These are phyloP conservation scores for Torymus texanus DNA, from an alignment of 2,888 invertebrate species.

Conservation along the genomic window DNA sequence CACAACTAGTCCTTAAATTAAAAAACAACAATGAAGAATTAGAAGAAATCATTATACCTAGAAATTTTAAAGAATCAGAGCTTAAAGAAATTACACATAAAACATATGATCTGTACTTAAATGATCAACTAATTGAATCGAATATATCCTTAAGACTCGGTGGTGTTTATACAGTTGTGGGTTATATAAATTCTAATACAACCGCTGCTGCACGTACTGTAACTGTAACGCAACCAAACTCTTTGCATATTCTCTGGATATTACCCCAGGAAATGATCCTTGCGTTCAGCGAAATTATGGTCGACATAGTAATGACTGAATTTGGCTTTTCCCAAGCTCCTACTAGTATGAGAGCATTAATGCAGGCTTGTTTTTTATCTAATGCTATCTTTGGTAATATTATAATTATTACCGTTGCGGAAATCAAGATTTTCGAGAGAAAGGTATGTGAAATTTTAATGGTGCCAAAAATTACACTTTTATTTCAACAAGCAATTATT, in stretches of 20 bases:
- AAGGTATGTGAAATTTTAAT: constrained; percentile 78
- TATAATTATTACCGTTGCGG: constrained; percentile 91
- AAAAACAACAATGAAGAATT: neutral
- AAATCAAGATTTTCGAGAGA: constrained; percentile 83
- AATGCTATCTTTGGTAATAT: constrained; percentile 96
- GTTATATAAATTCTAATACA: constrained; percentile 70
- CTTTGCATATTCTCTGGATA: constrained; percentile 88
- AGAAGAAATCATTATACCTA: neutral
- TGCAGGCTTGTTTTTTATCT: constrained; percentile 93
- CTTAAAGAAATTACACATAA: constrained; percentile 71
- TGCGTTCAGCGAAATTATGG: constrained; percentile 95
- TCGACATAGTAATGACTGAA: constrained; percentile 95
- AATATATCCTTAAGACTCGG: constrained; percentile 74
- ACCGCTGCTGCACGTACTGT: constrained; percentile 67
- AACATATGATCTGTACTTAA: constrained; percentile 73
- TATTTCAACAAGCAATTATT: constrained; percentile 23
- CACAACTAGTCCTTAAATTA: constrained; percentile 31
- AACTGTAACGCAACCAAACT: constrained; percentile 82
- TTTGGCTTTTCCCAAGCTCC: constrained; percentile 98
- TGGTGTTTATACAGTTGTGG: constrained; percentile 81
- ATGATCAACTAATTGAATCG: constrained; percentile 68
- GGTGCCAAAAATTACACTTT: constrained; percentile 66
- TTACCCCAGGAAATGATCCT: constrained; percentile 94
- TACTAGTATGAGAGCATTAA: constrained; percentile 92
- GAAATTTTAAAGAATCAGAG: neutral